phyloP scores from a whole-genome alignment of 2,797 vertebrate species.

The Sparidentex hasta region DNA sequence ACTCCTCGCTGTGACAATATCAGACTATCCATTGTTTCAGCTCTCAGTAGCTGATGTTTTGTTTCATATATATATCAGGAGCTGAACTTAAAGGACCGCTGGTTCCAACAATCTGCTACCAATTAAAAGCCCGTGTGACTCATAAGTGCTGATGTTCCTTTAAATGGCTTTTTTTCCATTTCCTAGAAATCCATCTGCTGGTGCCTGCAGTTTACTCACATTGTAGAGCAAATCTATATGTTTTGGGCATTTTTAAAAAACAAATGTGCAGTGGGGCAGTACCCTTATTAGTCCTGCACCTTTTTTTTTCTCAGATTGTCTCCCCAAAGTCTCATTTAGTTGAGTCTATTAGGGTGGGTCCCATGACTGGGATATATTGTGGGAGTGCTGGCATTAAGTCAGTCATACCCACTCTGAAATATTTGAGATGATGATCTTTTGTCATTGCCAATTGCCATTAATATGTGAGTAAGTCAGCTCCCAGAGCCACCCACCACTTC shows the following conservation, averaged over 20 bases:
- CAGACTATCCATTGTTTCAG: background rate
- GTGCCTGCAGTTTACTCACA: background rate
- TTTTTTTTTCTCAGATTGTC: background rate
- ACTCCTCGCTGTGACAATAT: background rate
- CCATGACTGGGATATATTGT: conserved; percentile 4
- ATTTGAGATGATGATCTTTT: conserved; percentile 13
- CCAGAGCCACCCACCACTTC: conserved; percentile 50
- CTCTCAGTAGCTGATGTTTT: background rate
- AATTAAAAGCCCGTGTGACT: conserved; percentile 38
- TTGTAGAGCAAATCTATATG: background rate
- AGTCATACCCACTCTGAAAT: conserved; percentile 40
- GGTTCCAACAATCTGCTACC: conserved; percentile 28
- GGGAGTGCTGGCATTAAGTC: conserved; percentile 46
- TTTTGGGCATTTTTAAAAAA: background rate
- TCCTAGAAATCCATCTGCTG: conserved; percentile 21
- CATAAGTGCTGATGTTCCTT: conserved; percentile 2
- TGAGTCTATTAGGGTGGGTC: conserved; percentile 41
- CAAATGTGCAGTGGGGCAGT: background rate
- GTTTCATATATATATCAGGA: conserved; percentile 4
- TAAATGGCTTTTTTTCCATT: conserved; percentile 23
- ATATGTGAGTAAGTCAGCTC: conserved; percentile 25
- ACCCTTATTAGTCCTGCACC: background rate
- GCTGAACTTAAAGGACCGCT: background rate
- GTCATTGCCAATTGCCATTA: conserved; percentile 15
- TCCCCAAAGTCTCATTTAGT: conserved; percentile 18